These are phyloP conservation scores for Cheilosia scutellata DNA, from an alignment of 2,888 invertebrate genomes.

Conservation along the genomic window DNA sequence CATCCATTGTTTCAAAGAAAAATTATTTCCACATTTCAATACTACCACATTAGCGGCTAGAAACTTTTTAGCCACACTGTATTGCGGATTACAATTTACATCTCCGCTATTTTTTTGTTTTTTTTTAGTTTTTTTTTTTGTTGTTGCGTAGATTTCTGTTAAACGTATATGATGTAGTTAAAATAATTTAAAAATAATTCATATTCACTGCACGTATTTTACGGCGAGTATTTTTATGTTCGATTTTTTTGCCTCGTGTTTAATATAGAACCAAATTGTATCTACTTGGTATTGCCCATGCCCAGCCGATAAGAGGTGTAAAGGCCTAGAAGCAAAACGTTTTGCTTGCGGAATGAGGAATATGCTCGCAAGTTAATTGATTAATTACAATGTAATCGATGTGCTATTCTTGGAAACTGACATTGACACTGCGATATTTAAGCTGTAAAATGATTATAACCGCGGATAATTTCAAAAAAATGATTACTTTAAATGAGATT, in stretches of 20 bases:
- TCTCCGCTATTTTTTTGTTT: background rate
- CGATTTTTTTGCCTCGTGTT: conserved; percentile 11
- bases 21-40: no score
- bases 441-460: background rate
- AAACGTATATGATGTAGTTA: conserved; percentile 28
- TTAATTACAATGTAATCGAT: conserved; percentile 17
- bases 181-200: conserved; percentile 35
- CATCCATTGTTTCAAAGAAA: no score
- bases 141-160: conserved; percentile 25
- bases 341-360: background rate
- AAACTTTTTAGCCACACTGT: conserved; percentile 7
- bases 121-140: background rate
- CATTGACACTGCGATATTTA: conserved; percentile 1
- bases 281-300: conserved; percentile 10
- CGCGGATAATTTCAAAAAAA: background rate
- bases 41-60: background rate
- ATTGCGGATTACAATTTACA: background rate
- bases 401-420: conserved; percentile 21
- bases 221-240: conserved; percentile 53
- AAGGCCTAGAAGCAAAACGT: conserved; percentile 4
- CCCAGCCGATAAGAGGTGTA: conserved; percentile 18
- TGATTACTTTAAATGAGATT: no score
- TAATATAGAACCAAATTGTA: background rate
- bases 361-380: background rate
- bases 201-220: conserved; percentile 49